phyloP scores from a whole-genome alignment of 2,888 invertebrate genomes.

The Lutraria lutraria region DNA sequence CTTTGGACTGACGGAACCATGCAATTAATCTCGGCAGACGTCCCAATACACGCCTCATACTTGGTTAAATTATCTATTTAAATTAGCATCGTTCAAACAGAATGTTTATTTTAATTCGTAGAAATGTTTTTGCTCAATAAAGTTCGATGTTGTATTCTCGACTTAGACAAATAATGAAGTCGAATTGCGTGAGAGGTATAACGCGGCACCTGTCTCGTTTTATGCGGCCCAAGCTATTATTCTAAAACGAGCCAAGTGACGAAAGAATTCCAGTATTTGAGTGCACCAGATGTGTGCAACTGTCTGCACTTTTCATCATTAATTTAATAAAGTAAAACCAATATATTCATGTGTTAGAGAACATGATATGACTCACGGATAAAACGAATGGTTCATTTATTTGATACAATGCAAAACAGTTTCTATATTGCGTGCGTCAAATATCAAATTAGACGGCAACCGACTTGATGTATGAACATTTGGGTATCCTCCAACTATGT shows the following conservation, averaged over 20 bases:
- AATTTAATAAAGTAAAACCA: constrained; percentile 14
- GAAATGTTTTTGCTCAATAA: background rate
- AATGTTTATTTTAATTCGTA: background rate
- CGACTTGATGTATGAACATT: constrained; percentile 36
- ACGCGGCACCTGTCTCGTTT: background rate
- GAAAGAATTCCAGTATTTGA: constrained; percentile 1
- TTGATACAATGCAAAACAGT: background rate
- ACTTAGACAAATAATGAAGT: background rate
- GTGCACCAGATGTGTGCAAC: background rate
- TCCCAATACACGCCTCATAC: background rate
- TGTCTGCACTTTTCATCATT: background rate
- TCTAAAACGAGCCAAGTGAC: background rate
- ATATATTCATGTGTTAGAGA: background rate
- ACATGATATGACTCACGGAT: background rate
- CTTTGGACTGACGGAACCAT: background rate
- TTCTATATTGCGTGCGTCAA: constrained; percentile 14
- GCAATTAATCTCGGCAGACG: background rate
- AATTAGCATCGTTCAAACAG: no score
- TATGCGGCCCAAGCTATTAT: background rate
- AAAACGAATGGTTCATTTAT: background rate
- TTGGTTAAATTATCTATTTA: no score
- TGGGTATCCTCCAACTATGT: constrained; percentile 22
- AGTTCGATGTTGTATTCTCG: background rate
- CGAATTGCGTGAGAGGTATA: background rate
- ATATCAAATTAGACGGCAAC: constrained; percentile 27